A percentile compares a stretch with the other conserved stretches of the same genome.
These are phyloP conservation scores for Xiphophorus maculatus DNA, from an alignment of 2,113 vertebrate species.

Conservation along the genomic window DNA sequence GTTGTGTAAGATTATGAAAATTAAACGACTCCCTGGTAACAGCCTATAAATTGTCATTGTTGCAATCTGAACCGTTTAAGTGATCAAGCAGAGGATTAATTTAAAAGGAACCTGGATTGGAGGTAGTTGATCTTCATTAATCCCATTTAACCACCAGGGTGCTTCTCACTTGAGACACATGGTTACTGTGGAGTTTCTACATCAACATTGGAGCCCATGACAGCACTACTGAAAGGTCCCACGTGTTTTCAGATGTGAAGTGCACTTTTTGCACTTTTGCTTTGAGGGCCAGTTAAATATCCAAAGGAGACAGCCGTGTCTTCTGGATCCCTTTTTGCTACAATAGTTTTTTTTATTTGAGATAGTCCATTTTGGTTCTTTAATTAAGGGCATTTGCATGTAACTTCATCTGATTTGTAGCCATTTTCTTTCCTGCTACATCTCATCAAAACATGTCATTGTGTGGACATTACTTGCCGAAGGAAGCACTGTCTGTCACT, in stretches of 20 bases:
- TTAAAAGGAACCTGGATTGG: constrained; percentile 28
- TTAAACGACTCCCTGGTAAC: no score
- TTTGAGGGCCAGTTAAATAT: constrained; percentile 40
- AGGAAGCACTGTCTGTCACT: background rate
- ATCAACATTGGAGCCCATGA: constrained; percentile 63
- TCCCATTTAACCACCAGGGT: constrained; percentile 37
- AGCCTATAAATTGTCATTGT: background rate
- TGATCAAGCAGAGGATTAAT: constrained; percentile 43
- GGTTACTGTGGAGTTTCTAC: constrained; percentile 32
- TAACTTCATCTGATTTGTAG: background rate
- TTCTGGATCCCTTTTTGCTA: constrained; percentile 4
- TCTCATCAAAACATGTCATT: constrained; percentile 7
- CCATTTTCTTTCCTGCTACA: constrained; percentile 3
- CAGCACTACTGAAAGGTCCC: constrained; percentile 69
- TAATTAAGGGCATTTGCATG: background rate
- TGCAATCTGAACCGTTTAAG: constrained; percentile 17
- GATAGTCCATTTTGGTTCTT: background rate
- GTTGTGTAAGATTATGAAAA: background rate
- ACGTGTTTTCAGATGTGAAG: constrained; percentile 66
- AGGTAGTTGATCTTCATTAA: constrained; percentile 46
- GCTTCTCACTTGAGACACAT: constrained; percentile 37
- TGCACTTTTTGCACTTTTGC: constrained; percentile 41
- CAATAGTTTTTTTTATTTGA: constrained; percentile 3
- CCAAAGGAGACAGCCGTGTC: constrained; percentile 37
- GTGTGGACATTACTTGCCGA: constrained; percentile 15